These are phyloP conservation scores for Cryptoleucopteryx plumbea DNA, from an alignment of 2,113 vertebrate genomes.

Conservation along the genomic window DNA sequence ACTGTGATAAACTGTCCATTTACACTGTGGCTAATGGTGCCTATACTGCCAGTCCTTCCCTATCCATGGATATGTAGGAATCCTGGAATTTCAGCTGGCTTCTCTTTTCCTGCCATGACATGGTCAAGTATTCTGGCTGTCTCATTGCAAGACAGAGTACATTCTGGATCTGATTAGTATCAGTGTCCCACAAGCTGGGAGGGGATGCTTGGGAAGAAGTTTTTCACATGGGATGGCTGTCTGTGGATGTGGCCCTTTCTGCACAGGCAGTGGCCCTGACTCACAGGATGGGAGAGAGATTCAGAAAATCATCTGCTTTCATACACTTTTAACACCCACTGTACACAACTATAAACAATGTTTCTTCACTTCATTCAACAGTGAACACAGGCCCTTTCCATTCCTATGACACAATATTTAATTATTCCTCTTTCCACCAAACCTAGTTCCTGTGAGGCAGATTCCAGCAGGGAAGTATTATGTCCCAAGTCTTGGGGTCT, in stretches of 20 bases:
- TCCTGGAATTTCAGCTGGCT: not conserved
- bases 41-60: not conserved
- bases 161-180: not conserved
- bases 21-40: not conserved
- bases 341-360: not conserved
- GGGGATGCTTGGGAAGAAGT: not conserved
- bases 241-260: not conserved
- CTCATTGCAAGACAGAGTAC: not conserved
- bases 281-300: not conserved
- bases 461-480: not conserved
- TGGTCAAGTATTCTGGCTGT: not conserved
- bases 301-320: not conserved
- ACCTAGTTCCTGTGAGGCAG: not conserved
- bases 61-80: not conserved
- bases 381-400: not conserved
- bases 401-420: not conserved
- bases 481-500: not conserved
- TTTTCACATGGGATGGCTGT: not conserved
- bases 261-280: not conserved
- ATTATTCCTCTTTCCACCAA: not conserved
- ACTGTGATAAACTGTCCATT: not conserved
- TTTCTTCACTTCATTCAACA: not conserved
- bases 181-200: not conserved
- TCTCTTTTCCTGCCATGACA: not conserved
- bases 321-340: not conserved